Conservation (phyloP, 2,888 invertebrate genomes). For the Sycophila texana region DNA sequence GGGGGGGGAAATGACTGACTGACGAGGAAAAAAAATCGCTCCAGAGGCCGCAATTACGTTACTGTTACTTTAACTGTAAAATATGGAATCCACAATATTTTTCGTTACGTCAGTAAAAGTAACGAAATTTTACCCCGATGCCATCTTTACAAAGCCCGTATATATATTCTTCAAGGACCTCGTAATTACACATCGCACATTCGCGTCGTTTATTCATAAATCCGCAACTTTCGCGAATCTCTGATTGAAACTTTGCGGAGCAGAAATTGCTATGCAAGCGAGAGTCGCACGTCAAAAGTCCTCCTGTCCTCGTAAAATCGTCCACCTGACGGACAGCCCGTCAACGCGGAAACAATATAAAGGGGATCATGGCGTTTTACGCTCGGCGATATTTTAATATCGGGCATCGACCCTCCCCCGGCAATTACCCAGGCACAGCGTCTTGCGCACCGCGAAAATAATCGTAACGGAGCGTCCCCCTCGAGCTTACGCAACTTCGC, state of each 20-base stretch:
- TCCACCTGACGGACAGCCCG: too few species aligned
- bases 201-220: too few species aligned
- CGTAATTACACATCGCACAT: too few species aligned
- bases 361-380: too few species aligned
- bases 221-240: too few species aligned
- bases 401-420: slow-evolving; percentile 5
- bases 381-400: neutral
- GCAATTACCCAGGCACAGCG: neutral
- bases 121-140: too few species aligned
- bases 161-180: too few species aligned
- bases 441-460: slow-evolving; percentile 9
- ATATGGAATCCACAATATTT: slow-evolving; percentile 7
- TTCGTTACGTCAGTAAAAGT: slow-evolving; percentile 9
- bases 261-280: slow-evolving; percentile 47
- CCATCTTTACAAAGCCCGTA: too few species aligned
- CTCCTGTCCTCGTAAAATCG: neutral
- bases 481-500: slow-evolving; percentile 8
- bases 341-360: too few species aligned
- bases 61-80: slow-evolving; percentile 42
- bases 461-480: neutral
- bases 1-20: slow-evolving; percentile 6
- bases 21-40: slow-evolving; percentile 52
- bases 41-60: slow-evolving; percentile 37
- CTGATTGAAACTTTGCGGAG: slow-evolving; percentile 31
- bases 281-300: neutral